These are phyloP conservation scores for Centruroides vittatus DNA, from an alignment of 1,140 invertebrate genomes.

Conservation along the genomic window DNA sequence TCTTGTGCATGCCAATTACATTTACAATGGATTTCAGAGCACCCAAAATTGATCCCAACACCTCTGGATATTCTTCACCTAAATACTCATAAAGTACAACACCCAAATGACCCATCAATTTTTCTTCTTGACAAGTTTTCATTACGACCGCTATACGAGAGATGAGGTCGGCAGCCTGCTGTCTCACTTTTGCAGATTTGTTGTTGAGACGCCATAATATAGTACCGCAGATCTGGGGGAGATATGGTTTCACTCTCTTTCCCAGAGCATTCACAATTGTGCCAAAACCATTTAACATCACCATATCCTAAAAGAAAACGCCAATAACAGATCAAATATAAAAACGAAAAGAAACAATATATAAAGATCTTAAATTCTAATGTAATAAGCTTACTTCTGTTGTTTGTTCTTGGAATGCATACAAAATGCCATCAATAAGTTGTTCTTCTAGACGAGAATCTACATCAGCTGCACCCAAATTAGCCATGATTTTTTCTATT, in stretches of 20 bases:
- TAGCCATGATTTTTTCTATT: constrained; percentile 96
- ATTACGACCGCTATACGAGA: constrained; percentile 96
- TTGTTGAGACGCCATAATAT: constrained; percentile 99
- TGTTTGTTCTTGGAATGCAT: constrained; percentile 99
- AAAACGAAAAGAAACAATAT: neutral
- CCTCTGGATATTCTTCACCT: constrained; percentile 99
- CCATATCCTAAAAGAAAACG: constrained; percentile 61
- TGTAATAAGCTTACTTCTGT: constrained; percentile 55
- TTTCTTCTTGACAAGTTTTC: constrained; percentile 99
- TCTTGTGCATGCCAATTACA: constrained; percentile 99
- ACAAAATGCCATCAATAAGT: constrained; percentile 96
- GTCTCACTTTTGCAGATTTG: constrained; percentile 97
- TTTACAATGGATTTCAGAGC: constrained; percentile 98
- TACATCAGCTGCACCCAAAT: constrained; percentile 93
- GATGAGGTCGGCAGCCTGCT: constrained; percentile 98
- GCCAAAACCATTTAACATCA: constrained; percentile 98
- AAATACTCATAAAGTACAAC: constrained; percentile 99
- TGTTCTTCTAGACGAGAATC: constrained; percentile 96
- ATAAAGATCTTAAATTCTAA: neutral
- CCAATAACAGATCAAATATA: neutral
- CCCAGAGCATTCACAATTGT: constrained; percentile 96
- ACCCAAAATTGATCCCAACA: constrained; percentile 93
- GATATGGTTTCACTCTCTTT: constrained; percentile 92
- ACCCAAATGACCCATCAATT: constrained; percentile 98
- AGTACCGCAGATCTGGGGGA: constrained; percentile 99